A percentile compares a stretch with the other conserved stretches of the same genome.
Conservation (phyloP, 2,113 vertebrate genomes). For the Amazona guildingii region DNA sequence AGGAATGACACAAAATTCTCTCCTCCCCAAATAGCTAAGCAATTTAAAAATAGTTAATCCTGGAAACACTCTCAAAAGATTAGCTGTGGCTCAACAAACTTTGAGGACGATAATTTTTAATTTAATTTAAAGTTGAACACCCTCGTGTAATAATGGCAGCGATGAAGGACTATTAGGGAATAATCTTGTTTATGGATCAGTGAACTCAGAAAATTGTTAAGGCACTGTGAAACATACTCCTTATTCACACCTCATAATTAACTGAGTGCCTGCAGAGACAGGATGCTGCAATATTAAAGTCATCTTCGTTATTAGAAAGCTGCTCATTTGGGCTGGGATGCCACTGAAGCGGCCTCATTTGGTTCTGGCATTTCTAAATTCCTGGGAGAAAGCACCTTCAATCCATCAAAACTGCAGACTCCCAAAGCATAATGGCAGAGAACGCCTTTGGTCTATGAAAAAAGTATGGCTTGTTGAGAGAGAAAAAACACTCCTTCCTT, state of each 20-base stretch:
- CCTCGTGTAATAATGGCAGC: conserved; percentile 48
- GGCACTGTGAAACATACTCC: conserved; percentile 56
- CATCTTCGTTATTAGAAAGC: conserved; percentile 22
- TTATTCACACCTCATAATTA: conserved; percentile 68
- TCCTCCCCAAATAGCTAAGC: background rate
- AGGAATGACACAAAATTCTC: background rate
- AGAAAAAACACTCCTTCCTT: background rate
- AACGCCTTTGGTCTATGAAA: background rate
- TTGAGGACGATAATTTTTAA: conserved; percentile 36
- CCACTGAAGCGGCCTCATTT: background rate
- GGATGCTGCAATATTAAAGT: conserved; percentile 37
- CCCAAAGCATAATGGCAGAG: background rate
- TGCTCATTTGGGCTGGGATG: background rate
- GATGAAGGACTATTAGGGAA: conserved; percentile 58
- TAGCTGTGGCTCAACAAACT: conserved; percentile 25
- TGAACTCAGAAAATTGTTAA: conserved; percentile 60
- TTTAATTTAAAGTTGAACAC: conserved; percentile 61
- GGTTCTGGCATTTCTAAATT: background rate
- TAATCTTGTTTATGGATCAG: conserved; percentile 67
- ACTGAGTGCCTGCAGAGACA: conserved; percentile 33
- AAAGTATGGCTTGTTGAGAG: background rate
- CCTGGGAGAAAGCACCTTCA: background rate
- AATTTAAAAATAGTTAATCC: conserved; percentile 34
- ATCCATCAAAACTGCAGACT: background rate
- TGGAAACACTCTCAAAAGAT: conserved; percentile 29